Evolutionary conservation across 2,797 vertebrate genomes (phyloP).

Genomic region (Hyperoplus immaculatus): DNA sequence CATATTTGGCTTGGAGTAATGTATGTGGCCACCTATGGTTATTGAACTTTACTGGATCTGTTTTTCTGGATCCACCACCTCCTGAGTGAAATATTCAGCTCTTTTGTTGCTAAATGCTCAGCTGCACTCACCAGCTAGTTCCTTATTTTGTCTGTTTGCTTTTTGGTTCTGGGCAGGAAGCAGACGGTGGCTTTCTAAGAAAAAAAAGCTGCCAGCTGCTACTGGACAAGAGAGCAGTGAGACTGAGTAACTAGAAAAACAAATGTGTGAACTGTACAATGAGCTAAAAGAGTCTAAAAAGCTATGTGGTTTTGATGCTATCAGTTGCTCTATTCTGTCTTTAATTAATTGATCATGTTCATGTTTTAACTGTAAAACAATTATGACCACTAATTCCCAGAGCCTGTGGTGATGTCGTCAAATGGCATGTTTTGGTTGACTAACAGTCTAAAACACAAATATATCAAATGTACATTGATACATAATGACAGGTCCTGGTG

Average conservation of each 20-base stretch:
- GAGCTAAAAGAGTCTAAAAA: not conserved
- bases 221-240: not conserved
- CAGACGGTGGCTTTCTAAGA: not conserved
- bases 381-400: not conserved
- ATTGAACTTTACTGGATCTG: not conserved
- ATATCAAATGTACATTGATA: constrained; percentile 6
- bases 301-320: not conserved
- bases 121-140: not conserved
- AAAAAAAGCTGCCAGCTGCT: not conserved
- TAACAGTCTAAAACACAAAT: constrained; percentile 1
- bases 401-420: not conserved
- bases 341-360: not conserved
- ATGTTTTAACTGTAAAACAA: constrained; percentile 5
- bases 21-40: constrained; percentile 9
- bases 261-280: not conserved
- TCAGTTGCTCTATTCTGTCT: not conserved
- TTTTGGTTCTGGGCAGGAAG: not conserved
- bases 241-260: not conserved
- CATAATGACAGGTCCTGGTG: not conserved
- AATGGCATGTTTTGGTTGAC: constrained; percentile 1
- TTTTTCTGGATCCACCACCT: constrained; percentile 20
- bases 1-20: constrained; percentile 1
- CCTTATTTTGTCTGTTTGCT: not conserved
- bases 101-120: constrained; percentile 6
- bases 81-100: not conserved